Conservation (phyloP, 2,888 invertebrate species). For the Octodonta nipae region DNA sequence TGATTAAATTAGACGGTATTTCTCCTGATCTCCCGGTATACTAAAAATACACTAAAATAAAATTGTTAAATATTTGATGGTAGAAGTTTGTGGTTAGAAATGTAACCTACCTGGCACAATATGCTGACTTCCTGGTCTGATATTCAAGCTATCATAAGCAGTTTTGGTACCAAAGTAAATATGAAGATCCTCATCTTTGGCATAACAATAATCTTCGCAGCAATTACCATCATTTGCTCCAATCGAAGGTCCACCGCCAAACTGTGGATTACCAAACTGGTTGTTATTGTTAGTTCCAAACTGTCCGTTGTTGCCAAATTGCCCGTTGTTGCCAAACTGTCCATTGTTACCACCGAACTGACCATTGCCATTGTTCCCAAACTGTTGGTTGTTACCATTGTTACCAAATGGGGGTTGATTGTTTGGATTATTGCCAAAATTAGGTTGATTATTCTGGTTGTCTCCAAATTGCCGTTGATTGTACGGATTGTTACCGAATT, state of each 20-base stretch:
- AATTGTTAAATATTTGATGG: too few species aligned
- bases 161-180: slow-evolving; percentile 61
- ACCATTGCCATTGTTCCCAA: too few species aligned
- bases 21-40: too few species aligned
- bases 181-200: slow-evolving; percentile 49
- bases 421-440: too few species aligned
- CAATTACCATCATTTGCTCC: slow-evolving; percentile 24
- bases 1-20: too few species aligned
- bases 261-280: slow-evolving; percentile 2
- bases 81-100: too few species aligned
- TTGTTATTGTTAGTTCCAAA: slow-evolving; percentile 1
- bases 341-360: neutral
- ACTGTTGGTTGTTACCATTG: neutral
- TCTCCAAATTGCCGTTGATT: neutral
- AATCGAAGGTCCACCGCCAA: slow-evolving; percentile 8
- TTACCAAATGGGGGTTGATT: neutral
- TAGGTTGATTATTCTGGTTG: neutral
- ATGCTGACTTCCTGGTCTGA: slow-evolving; percentile 44
- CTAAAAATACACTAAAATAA: too few species aligned
- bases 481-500: too few species aligned
- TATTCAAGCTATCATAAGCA: slow-evolving; percentile 45
- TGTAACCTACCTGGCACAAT: slow-evolving; percentile 50
- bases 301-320: slow-evolving; percentile 1
- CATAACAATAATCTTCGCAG: slow-evolving; percentile 47
- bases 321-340: neutral